Evolutionary conservation across 2,113 vertebrate species (phyloP), one percentile per base, ranked within the genome.

Genomic region (Trogon melanurus): DNA sequence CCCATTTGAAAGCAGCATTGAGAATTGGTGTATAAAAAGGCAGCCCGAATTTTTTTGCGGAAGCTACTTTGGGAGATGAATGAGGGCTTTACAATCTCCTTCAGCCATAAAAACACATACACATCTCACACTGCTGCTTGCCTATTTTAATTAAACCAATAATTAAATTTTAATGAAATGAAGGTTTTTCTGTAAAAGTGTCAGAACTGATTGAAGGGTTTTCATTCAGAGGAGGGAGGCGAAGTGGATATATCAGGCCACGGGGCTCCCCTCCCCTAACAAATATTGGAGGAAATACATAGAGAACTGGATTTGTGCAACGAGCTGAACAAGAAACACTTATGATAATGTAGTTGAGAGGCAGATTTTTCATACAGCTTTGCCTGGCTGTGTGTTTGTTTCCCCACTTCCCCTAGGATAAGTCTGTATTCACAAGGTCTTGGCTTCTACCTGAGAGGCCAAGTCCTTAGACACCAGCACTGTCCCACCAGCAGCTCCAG

Each of bases 131-230:
- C 81, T 96, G 95, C 92, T 93, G 89, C 96, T 95, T 91, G 94
- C 92, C 87, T 93, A 75, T 97, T 97, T 97, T 97, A 98, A 98
- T 98, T 98, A 98, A 98, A 97, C 81, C 97, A 97, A 96, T 97
- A 97, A 97, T 98, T 97, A 97, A 94, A 97, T 96, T 96, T 97
- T 97, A 97, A 97, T 97, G 98, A 98, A 98, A 97, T 38, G 47
- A 92, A 84, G 80, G 69, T 93, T 97, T 97, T 91, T 51, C 97
- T 95, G 89, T 85, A 94, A 87, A 93, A 89, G 80, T 95, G 85
- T 87, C 10, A 11, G 70, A 66, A 82, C 44, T 93, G 94, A 93
- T 56, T 95, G 95, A 97, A 73, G 97, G 96, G 84, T 95, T 96
- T 96, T 95, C 27, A 48, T 56, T 27, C 56, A 78, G 75, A 85